Evolutionary conservation across 2,888 invertebrate genomes (phyloP), one percentile per base, ranked within the genome.

Genomic region (Lasius fuliginosus): DNA sequence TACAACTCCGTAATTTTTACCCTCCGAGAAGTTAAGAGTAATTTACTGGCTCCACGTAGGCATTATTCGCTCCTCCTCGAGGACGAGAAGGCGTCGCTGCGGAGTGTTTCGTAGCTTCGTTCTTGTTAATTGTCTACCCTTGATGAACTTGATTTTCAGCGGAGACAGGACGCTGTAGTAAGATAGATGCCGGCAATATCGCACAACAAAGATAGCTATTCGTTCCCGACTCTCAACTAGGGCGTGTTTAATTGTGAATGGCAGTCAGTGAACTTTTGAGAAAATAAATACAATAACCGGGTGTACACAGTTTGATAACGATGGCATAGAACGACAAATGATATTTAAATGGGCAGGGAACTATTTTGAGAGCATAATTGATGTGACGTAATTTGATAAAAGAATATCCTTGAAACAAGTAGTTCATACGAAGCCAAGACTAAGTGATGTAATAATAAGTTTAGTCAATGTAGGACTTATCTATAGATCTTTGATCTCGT

Each of bases 1-100:
- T 93, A 92, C 92, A 93, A 94, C 93, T 94, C 93, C 87, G 94
- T 94, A 94, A 94, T 94, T 94, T 94, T 94, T 94, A 94, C 92
- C 93, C 94, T 93, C 90, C 76, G 88, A 92, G 92, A 94, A 94
- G 94, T 94, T 94, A 94, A 94, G 93, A 94, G 94, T 94, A 94
- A 94, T 94, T 94, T 94, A 94, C 93, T 93, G 92, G 92, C 91
- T 91, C 90, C 88, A 83, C 87, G 91, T 92, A 92, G 92, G 92
- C 92, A 92, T 92, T 92, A 90, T 91, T 92, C 89, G 90, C 86
- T 85, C 75, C 86, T 81, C 73, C 73, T 67, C 36, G 71, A 40
- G 60, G 76, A 58, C 58, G 76, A 49, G 76, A 49, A 60, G 53
- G 23, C 42, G 12, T 36, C 62, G 53, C 27, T 36, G 40, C 30